Evolutionary conservation across 2,113 vertebrate species (phyloP).

Genomic region (Oxyura jamaicensis): DNA sequence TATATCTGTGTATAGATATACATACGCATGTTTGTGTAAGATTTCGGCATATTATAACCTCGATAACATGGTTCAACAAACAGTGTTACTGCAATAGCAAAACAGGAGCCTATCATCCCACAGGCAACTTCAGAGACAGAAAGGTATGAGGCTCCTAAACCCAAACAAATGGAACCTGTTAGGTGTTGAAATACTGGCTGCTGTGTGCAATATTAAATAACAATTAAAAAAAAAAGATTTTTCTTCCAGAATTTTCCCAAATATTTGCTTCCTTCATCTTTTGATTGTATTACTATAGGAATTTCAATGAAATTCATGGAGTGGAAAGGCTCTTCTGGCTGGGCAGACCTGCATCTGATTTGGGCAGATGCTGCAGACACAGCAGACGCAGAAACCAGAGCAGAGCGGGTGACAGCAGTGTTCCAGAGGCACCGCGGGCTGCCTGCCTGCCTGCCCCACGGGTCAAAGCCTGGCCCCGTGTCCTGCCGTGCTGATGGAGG

Average conservation of each 20-base stretch:
- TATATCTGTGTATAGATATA: not conserved
- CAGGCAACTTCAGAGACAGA: not conserved
- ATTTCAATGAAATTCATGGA: not conserved
- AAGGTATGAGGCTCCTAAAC: not conserved
- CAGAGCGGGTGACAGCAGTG: not conserved
- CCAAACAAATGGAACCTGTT: not conserved
- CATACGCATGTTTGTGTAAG: not conserved
- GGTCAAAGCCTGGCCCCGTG: accelerated
- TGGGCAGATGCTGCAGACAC: not conserved
- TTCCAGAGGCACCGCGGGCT: accelerated
- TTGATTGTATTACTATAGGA: not conserved
- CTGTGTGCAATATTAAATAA: not conserved
- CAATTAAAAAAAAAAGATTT: not conserved
- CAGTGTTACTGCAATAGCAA: not conserved
- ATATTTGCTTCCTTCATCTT: not conserved
- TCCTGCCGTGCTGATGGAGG: not conserved
- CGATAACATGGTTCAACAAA: not conserved
- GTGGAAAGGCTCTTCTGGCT: not conserved
- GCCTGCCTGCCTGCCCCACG: not conserved
- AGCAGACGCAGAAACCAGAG: not conserved
- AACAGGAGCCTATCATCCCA: not conserved
- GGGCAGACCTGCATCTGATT: too few relatives aligned
- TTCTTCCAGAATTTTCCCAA: not conserved
- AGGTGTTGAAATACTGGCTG: not conserved
- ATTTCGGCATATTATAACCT: not conserved